Base-by-base conservation (phyloP, 1,140 invertebrate genomes). In the Bombus confusus region DNA sequence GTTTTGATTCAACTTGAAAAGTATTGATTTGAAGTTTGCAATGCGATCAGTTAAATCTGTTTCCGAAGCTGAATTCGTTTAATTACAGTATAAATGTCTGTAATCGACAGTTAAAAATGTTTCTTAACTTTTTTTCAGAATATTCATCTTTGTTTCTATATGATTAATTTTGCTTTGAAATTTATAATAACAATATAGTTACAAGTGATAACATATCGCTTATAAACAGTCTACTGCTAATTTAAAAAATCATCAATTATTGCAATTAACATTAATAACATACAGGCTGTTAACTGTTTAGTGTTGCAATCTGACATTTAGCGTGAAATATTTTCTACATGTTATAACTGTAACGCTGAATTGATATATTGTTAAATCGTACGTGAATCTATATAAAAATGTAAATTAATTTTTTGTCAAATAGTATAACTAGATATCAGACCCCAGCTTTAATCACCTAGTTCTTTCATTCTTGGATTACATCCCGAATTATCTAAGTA, bases 401-500 rank as follows among this genome's bases (percentile, higher is more conserved):
- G 87, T 97, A 96, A 93, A 98, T 98, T 2, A 98, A 97, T 91
- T 97, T 96, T 91, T 96, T 96, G 91, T 98, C 98, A 78, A 97
- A 98, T 89, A 97, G 96, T 3, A 98, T 98, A 2, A 98, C 98
- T 18, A 98, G 94, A 94, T 98, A 98, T 91, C 97, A 97, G 86
- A 95, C 95, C 59, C 96, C 96, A 66, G 90, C 88, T 91, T 94
- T 94, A 3, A 93, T 94, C 83, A 94, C 91, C 22, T 94, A 91
- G n/a, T 87, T 91, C 79, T 95, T 94, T 18, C 76, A 85, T 3
- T 90, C 90, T 82, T 93, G 68, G 43, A 94, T 92, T 2, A 92
- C 93, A 15, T 95, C 92, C 66, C 86, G 83, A 37, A 94, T 94
- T 9, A 93, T 75, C 93, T 94, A 78, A 59, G 88, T 85, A 34